Evolutionary conservation across 2,113 vertebrate genomes (phyloP).

Genomic region (Seriola quinqueradiata): DNA sequence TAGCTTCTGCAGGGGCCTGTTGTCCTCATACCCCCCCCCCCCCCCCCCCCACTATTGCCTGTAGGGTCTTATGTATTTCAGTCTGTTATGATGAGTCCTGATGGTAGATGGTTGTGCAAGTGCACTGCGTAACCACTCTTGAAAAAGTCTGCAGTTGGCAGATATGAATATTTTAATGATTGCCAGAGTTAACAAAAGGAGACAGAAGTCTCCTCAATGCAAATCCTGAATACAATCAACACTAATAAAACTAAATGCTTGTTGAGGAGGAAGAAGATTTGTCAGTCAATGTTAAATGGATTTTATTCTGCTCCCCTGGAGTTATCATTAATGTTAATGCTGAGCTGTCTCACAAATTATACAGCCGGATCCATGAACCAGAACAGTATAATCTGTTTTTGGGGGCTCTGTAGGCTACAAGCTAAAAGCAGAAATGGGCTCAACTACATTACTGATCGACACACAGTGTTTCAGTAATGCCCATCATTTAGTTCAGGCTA

Average conservation of each 20-base stretch:
- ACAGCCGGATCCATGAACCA: slow-evolving; percentile 68
- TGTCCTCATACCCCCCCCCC: slow-evolving; percentile 42
- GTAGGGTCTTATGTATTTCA: slow-evolving; percentile 43
- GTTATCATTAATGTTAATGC: slow-evolving; percentile 75
- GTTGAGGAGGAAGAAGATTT: slow-evolving; percentile 69
- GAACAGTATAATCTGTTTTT: slow-evolving; percentile 66
- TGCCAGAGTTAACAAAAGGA: slow-evolving; percentile 48
- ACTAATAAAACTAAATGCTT: slow-evolving; percentile 63
- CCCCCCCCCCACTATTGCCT: slow-evolving; percentile 12
- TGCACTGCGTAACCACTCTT: slow-evolving; percentile 16
- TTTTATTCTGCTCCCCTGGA: slow-evolving; percentile 68
- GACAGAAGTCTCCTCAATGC: slow-evolving; percentile 47
- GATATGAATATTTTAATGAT: slow-evolving; percentile 62
- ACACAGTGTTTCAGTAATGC: slow-evolving; percentile 58
- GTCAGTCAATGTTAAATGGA: slow-evolving; percentile 74
- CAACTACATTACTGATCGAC: slow-evolving; percentile 62
- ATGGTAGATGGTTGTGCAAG: slow-evolving; percentile 15
- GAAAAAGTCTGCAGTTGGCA: slow-evolving; percentile 50
- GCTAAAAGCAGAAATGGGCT: slow-evolving; percentile 58
- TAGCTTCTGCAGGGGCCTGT: slow-evolving; percentile 40
- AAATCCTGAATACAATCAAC: slow-evolving; percentile 62
- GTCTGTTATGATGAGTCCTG: slow-evolving; percentile 27
- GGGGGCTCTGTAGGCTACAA: slow-evolving; percentile 28
- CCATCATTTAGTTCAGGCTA: slow-evolving; percentile 77
- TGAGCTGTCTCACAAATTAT: slow-evolving; percentile 71